These are phyloP conservation scores for Plagodis pulveraria DNA, from an alignment of 2,888 invertebrate species.

Conservation along the genomic window DNA sequence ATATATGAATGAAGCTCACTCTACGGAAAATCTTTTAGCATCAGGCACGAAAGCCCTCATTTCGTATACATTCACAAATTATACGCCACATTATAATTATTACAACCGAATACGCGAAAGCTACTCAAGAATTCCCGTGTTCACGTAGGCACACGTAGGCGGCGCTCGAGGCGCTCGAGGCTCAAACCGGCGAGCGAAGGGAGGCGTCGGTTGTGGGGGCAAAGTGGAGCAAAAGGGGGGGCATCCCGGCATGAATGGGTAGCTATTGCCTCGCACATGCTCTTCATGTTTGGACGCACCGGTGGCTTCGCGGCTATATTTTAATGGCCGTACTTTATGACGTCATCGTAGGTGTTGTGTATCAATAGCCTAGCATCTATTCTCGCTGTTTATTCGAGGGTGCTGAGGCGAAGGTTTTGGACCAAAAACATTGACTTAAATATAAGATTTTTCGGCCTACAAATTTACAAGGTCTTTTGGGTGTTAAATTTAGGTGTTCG, in stretches of 20 bases:
- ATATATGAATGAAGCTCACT: conserved; percentile 20
- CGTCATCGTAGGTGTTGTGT: conserved; percentile 31
- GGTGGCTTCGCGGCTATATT: conserved; percentile 41
- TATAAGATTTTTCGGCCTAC: conserved; percentile 8
- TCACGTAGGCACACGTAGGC: conserved; percentile 38
- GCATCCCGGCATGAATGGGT: conserved; percentile 26
- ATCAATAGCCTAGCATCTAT: conserved; percentile 33
- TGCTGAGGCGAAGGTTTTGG: conserved; percentile 8
- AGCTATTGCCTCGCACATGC: conserved; percentile 44
- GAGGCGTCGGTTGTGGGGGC: conserved; percentile 11
- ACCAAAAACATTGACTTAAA: conserved; percentile 18
- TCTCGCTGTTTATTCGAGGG: conserved; percentile 28
- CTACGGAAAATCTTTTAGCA: conserved; percentile 15
- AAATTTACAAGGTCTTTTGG: conserved; percentile 7
- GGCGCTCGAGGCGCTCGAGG: conserved; percentile 2
- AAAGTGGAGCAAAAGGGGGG: conserved; percentile 16
- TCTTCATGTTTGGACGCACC: conserved; percentile 51
- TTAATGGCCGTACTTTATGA: conserved; percentile 45
- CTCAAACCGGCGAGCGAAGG: conserved; percentile 15
- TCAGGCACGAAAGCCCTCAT: conserved; percentile 21
- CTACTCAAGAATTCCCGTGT: conserved; percentile 42
- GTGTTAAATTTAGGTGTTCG: not conserved
- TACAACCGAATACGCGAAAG: conserved; percentile 32
- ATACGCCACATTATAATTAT: conserved; percentile 39
- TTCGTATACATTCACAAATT: conserved; percentile 32